Base-by-base conservation (phyloP, 2,888 invertebrate genomes). In the Zele albiditarsus region DNA sequence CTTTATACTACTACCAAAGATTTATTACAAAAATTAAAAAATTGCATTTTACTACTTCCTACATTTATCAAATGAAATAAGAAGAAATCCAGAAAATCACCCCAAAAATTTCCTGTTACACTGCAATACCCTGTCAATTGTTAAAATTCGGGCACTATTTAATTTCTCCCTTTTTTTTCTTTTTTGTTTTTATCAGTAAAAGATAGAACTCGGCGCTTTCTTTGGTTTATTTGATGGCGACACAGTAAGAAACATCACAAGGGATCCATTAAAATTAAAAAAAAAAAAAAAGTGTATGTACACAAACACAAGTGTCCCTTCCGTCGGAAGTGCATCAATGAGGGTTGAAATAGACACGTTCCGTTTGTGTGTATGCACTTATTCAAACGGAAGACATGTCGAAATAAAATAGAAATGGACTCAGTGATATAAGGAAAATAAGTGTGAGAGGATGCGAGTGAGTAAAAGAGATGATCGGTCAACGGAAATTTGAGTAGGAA, bases 321-420 rank as follows among this genome's bases (percentile, higher is more conserved):
- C 82, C 83, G 81, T 81, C 85, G 85, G 84, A 85, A 84, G 85
- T 84, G 77, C 71, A 77, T 78, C 60, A 65, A 73, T 71, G 76
- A 67, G 73, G 60, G 46, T 42, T 58, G 12, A 53, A 42, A 49
- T 58, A 66, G 73, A 76, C 72, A 71, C 67, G 70, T 73, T 66
- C 73, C 78, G 53, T 77, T 75, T 68, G 75, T 65, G 67, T 65
- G 12, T 4, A 46, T 58, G 12, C 60, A 42, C 62, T 78, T 58
- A 78, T 76, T 79, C 77, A 78, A 79, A 79, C 69, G 73, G 79
- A 23, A 75, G 53, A 49, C 27, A 58, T 78, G 76, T 79, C 76
- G 77, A 72, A 76, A 80, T 72, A 78, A 53, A 75, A 71, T 33
- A 63, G n/a, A 66, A 74, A 38, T 38, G 38, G 38, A 74, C 67